These are phyloP conservation scores for Polia nebulosa DNA, from an alignment of 2,888 invertebrate genomes.

Conservation along the genomic window DNA sequence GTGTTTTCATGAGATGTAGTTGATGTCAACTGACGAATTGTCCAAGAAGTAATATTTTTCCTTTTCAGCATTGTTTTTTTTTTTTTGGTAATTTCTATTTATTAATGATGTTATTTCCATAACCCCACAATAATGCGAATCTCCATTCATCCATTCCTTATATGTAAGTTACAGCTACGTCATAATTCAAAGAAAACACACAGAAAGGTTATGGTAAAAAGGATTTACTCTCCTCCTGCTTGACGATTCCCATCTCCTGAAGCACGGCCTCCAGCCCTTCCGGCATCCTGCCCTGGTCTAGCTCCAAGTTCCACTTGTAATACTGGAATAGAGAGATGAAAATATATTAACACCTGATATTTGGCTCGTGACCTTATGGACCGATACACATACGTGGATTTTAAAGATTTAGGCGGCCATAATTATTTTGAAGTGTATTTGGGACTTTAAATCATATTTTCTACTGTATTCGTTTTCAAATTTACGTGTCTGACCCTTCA, in stretches of 20 bases:
- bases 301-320: slow-evolving; percentile 94
- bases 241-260: slow-evolving; percentile 94
- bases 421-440: too few relatives aligned
- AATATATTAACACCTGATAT: not conserved
- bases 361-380: not conserved
- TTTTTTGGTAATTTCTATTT: not conserved
- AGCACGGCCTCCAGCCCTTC: slow-evolving; percentile 95
- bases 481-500: too few relatives aligned
- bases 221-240: slow-evolving; percentile 91
- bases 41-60: not conserved
- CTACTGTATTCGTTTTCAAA: too few relatives aligned
- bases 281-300: slow-evolving; percentile 95
- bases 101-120: not conserved
- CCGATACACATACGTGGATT: too few relatives aligned
- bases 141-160: slow-evolving; percentile 35
- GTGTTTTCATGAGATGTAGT: not conserved
- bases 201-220: slow-evolving; percentile 69
- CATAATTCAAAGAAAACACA: slow-evolving; percentile 23
- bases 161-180: slow-evolving; percentile 22
- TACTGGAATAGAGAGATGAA: slow-evolving; percentile 91
- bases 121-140: slow-evolving; percentile 42
- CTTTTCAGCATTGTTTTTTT: not conserved
- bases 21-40: not conserved
- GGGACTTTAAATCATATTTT: too few relatives aligned
- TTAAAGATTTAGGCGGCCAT: too few relatives aligned